Evolutionary conservation across 2,888 invertebrate species (phyloP).

Genomic region (Anticlea derivata): DNA sequence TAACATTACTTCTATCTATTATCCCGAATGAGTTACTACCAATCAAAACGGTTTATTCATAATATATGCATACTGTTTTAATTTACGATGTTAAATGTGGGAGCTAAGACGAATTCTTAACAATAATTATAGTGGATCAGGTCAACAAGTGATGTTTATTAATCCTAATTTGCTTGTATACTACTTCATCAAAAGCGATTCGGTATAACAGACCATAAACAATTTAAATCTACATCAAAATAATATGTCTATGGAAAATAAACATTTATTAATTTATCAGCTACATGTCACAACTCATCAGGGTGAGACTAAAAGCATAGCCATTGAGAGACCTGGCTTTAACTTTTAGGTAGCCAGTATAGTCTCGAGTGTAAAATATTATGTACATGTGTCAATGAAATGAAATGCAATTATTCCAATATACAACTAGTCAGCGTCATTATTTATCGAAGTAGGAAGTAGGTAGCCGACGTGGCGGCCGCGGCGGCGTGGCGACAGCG

Average conservation of each 20-base stretch:
- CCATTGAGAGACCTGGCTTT: slow-evolving; percentile 30
- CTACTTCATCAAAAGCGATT: slow-evolving; percentile 33
- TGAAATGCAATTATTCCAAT: slow-evolving; percentile 64
- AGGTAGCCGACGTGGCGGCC: slow-evolving; percentile 17
- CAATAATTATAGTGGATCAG: slow-evolving; percentile 33
- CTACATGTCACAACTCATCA: slow-evolving; percentile 61
- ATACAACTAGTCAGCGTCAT: slow-evolving; percentile 63
- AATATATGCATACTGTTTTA: slow-evolving; percentile 52
- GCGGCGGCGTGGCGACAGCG: slow-evolving; percentile 30
- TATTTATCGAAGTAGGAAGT: slow-evolving; percentile 39
- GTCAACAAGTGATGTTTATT: slow-evolving; percentile 34
- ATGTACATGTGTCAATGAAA: slow-evolving; percentile 58
- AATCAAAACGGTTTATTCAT: slow-evolving; percentile 46
- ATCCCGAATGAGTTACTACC: slow-evolving; percentile 34
- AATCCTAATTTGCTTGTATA: slow-evolving; percentile 30
- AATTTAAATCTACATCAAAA: slow-evolving; percentile 37
- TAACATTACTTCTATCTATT: slow-evolving; percentile 43
- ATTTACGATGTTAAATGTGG: slow-evolving; percentile 52
- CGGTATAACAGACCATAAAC: slow-evolving; percentile 32
- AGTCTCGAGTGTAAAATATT: slow-evolving; percentile 46
- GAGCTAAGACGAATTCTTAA: slow-evolving; percentile 56
- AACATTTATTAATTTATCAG: slow-evolving; percentile 64
- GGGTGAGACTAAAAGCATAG: slow-evolving; percentile 50
- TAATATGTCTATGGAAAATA: slow-evolving; percentile 48
- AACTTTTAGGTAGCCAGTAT: slow-evolving; percentile 23